Percentiles rank a stretch among this genome's conserved stretches.
Evolutionary conservation across 2,113 vertebrate genomes (phyloP).

Genomic region (Serilophus lunatus): DNA sequence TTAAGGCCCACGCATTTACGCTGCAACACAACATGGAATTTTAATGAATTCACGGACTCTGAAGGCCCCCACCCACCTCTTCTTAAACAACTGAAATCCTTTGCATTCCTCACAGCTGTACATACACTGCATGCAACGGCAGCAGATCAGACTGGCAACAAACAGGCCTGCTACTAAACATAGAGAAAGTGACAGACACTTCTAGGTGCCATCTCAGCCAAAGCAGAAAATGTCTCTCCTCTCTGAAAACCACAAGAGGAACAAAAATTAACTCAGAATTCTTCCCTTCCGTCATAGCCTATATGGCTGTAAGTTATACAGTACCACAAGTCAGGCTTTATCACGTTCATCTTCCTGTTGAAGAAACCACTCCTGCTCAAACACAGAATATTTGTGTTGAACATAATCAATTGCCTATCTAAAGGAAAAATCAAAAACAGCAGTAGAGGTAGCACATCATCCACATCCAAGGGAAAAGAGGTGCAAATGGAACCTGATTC

Average conservation of each 20-base stretch:
- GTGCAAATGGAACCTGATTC: neutral
- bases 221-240: neutral
- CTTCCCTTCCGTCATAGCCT: neutral
- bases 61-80: conserved; percentile 15
- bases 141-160: neutral
- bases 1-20: conserved; percentile 49
- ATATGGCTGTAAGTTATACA: neutral
- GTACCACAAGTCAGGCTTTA: neutral
- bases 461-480: neutral
- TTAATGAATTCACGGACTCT: conserved; percentile 49
- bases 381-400: neutral
- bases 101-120: neutral
- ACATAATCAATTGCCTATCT: neutral
- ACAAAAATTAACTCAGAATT: neutral
- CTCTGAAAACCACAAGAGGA: neutral
- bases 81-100: conserved; percentile 10
- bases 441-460: neutral
- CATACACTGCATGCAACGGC: neutral
- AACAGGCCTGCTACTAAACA: neutral
- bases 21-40: conserved; percentile 39
- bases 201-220: neutral
- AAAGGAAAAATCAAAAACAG: neutral
- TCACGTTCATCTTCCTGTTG: neutral
- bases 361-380: neutral
- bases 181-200: neutral